Percentiles rank a stretch among this genome's conserved stretches.
phyloP scores from a whole-genome alignment of 2,888 invertebrate species.

The Aporophyla nigra region DNA sequence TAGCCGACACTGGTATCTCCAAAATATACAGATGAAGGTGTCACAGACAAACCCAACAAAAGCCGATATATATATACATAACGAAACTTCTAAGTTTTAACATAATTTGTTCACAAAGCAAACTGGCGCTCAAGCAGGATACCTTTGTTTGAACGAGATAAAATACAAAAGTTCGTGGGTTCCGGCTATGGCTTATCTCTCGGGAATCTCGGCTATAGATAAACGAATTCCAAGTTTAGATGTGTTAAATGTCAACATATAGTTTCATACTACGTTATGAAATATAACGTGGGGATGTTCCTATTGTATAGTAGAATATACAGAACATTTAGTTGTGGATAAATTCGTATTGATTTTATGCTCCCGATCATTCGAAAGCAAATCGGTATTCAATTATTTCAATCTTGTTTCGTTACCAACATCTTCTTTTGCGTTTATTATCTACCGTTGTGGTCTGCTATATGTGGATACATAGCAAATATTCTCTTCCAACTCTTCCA shows the following conservation, averaged over 20 bases:
- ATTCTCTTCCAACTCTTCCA: rapidly evolving
- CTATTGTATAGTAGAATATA: too few species aligned
- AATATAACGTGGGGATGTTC: background rate
- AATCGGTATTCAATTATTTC: background rate
- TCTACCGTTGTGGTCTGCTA: background rate
- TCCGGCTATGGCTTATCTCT: conserved; percentile 85
- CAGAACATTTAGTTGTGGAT: background rate
- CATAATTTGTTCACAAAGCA: conserved; percentile 68
- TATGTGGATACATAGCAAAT: background rate
- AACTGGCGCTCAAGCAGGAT: conserved; percentile 84
- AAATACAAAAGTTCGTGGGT: conserved; percentile 86
- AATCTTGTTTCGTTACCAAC: background rate
- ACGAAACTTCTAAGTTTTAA: conserved; percentile 50
- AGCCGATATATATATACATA: conserved; percentile 56
- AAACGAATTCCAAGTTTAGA: conserved; percentile 85
- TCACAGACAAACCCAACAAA: conserved; percentile 47
- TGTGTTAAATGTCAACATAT: conserved; percentile 88
- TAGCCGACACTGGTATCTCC: conserved; percentile 16
- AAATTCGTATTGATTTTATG: background rate
- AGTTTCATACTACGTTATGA: conserved; percentile 57
- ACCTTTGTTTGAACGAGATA: conserved; percentile 88
- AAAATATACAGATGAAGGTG: conserved; percentile 29
- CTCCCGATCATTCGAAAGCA: background rate
- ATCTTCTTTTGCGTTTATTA: background rate
- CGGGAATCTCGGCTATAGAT: conserved; percentile 83